Evolutionary conservation across 2,888 invertebrate genomes (phyloP), one percentile per base, ranked within the genome.

Genomic region (Rhagonycha lutea): DNA sequence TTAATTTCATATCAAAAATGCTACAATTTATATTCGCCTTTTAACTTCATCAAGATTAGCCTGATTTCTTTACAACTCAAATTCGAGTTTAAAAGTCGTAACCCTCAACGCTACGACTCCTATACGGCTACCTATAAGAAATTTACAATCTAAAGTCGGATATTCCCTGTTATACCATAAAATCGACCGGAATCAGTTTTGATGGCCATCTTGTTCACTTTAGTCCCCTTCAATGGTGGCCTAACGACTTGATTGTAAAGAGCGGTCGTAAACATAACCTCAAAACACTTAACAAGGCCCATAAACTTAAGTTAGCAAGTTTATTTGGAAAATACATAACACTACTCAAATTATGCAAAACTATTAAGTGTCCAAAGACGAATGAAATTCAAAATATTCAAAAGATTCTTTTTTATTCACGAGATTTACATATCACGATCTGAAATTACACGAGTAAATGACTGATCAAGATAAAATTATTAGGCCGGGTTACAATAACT

Each of bases 171-270:
- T 76, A 76, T 76, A 74, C 76, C 76, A 72, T 78, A 76, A 76
- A 78, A 78, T 78, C 78, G 72, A 74, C 75, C 78, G 76, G 78
- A 80, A 80, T 79, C 77, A 77, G 80, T 80, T 82, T 81, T 82
- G 82, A 83, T 83, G 82, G 83, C 83, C 82, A 82, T 83, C 83
- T 83, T 84, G 83, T 81, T 81, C 78, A 79, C 79, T 74, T 77
- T 79, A 80, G 79, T 81, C 79, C 82, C 79, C 74, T 75, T 75
- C 70, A 75, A 77, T 76, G 77, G 76, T 75, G 61, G 74, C 72
- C 79, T 81, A 82, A 82, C 82, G 81, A 83, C 82, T 81, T 79
- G 80, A 81, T 82, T 82, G 81, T 81, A 82, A 82, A 82, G 79
- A 78, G 78, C 68, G 75, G 76, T 79, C 78, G 72, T 79, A 80